These are phyloP conservation scores for Heterodera schachtii DNA, from an alignment of 1,140 invertebrate species.

Conservation along the genomic window DNA sequence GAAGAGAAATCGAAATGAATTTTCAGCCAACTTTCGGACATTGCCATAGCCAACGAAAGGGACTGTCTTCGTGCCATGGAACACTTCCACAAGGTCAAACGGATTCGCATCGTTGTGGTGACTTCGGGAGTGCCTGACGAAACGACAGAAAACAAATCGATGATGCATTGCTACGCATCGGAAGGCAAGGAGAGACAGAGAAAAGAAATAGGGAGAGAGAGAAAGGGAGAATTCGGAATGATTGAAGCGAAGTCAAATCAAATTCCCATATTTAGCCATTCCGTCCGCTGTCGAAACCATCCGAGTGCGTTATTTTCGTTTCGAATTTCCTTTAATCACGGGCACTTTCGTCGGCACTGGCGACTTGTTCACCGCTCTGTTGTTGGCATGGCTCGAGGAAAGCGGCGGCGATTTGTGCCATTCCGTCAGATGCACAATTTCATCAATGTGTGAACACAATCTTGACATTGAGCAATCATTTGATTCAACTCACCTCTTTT, in stretches of 20 bases:
- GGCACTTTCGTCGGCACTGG: conserved; percentile 48
- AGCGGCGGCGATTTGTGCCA: conserved; percentile 34
- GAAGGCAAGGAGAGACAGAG: conserved; percentile 2
- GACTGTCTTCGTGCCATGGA: conserved; percentile 49
- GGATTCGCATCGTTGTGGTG: conserved; percentile 36
- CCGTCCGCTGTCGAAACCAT: conserved; percentile 12
- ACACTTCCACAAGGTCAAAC: conserved; percentile 32
- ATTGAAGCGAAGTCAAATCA: background rate
- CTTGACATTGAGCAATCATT: too few species aligned
- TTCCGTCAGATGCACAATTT: conserved; percentile 24
- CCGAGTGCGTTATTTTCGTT: conserved; percentile 30
- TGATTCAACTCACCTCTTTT: too few species aligned
- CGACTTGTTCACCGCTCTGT: conserved; percentile 48
- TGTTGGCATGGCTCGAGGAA: conserved; percentile 51
- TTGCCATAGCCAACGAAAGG: conserved; percentile 35
- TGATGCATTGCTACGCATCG: conserved; percentile 46
- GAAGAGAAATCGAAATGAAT: background rate
- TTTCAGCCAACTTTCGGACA: conserved; percentile 43
- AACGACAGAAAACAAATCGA: background rate
- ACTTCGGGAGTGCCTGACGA: conserved; percentile 41
- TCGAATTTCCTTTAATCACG: conserved; percentile 44
- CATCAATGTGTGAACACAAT: conserved; percentile 24
- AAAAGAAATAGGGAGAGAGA: background rate
- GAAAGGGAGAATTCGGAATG: background rate
- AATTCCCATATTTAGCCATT: background rate